A percentile compares a stretch with the other conserved stretches of the same genome.
These are phyloP conservation scores for Zaprionus gabonicus DNA, from an alignment of 1,140 invertebrate genomes.

Conservation along the genomic window DNA sequence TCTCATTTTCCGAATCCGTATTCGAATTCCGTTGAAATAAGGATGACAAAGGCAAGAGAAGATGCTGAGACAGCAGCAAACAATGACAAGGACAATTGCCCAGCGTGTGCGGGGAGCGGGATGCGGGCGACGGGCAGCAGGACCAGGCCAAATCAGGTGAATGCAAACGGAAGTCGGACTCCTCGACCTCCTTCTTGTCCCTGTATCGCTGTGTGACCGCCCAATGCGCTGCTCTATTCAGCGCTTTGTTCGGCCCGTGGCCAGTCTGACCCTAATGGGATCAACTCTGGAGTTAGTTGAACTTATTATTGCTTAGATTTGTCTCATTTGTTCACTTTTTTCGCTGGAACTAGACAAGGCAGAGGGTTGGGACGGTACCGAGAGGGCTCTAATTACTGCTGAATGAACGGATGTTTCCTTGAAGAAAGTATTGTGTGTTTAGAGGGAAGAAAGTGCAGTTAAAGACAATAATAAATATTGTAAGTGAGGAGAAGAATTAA, in stretches of 20 bases:
- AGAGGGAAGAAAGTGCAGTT: not conserved
- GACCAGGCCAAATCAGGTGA: slow-evolving; percentile 72
- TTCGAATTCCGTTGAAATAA: slow-evolving; percentile 63
- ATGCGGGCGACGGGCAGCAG: not conserved
- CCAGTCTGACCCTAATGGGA: slow-evolving; percentile 40
- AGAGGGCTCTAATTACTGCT: not conserved
- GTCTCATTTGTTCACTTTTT: slow-evolving; percentile 25
- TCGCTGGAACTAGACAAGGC: not conserved
- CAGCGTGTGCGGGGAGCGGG: slow-evolving; percentile 33
- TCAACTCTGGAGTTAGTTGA: slow-evolving; percentile 42
- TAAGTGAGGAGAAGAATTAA: not conserved
- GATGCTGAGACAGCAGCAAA: slow-evolving; percentile 30
- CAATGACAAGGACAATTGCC: slow-evolving; percentile 48
- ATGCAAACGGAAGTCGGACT: slow-evolving; percentile 63
- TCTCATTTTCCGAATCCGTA: slow-evolving; percentile 30
- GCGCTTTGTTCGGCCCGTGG: slow-evolving; percentile 15
- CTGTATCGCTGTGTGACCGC: not conserved
- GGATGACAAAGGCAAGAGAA: slow-evolving; percentile 25
- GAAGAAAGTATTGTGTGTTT: slow-evolving; percentile 1
- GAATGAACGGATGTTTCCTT: not conserved
- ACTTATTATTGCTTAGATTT: slow-evolving; percentile 13
- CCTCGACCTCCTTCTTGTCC: slow-evolving; percentile 28
- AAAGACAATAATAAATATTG: not conserved
- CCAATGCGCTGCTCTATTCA: not conserved
- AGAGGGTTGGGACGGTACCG: not conserved